These are phyloP conservation scores for Climacteris rufus DNA, from an alignment of 2,113 vertebrate genomes.

Conservation along the genomic window DNA sequence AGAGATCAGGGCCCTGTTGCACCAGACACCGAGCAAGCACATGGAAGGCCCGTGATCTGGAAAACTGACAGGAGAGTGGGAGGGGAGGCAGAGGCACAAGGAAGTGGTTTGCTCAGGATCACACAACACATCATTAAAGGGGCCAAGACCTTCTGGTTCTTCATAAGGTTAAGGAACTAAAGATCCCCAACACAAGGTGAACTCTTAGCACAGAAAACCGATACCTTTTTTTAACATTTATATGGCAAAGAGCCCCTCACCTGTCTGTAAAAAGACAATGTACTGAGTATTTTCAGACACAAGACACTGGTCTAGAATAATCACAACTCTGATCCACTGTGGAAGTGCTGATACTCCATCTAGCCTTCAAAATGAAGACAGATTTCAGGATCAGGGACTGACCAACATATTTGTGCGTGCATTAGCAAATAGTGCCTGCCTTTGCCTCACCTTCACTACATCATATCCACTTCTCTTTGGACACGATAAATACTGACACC, in stretches of 20 bases:
- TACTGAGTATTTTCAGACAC: not conserved
- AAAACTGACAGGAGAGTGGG: not conserved
- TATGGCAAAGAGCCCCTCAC: not conserved
- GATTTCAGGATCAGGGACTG: not conserved
- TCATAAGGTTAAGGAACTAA: not conserved
- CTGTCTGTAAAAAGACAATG: not conserved
- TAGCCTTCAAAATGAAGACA: not conserved
- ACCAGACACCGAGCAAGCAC: not conserved
- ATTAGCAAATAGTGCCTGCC: not conserved
- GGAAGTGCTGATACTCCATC: not conserved
- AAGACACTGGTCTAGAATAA: not conserved
- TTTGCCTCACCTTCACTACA: not conserved
- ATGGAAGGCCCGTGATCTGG: not conserved
- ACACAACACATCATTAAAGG: not conserved
- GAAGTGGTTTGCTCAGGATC: not conserved
- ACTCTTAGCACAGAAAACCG: not conserved
- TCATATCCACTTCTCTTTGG: not conserved
- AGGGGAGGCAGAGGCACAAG: not conserved
- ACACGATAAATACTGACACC: not conserved
- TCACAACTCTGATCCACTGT: not conserved
- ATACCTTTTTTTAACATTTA: not conserved
- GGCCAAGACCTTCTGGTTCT: not conserved
- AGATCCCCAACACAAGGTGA: not conserved
- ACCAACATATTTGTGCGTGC: not conserved
- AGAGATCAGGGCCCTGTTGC: not conserved